Conservation (phyloP, 1,140 invertebrate genomes). For the Drosophila ananassae region DNA sequence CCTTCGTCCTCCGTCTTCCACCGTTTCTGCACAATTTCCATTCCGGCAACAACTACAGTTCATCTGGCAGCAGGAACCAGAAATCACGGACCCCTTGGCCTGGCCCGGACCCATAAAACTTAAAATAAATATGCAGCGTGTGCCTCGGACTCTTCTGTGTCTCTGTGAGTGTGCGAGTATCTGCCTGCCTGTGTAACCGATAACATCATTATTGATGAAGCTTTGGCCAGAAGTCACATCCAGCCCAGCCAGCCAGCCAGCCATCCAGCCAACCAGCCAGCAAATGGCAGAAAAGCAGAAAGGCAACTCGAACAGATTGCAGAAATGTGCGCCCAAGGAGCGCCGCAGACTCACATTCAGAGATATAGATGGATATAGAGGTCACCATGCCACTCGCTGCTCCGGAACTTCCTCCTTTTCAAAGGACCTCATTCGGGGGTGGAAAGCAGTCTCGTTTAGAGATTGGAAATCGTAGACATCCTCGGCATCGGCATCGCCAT, state of each 20-base stretch:
- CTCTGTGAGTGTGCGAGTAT: conserved; percentile 39
- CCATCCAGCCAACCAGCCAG: conserved; percentile 48
- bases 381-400: conserved; percentile 42
- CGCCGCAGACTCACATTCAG: conserved; percentile 32
- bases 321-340: conserved; percentile 69
- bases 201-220: conserved; percentile 82
- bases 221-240: conserved; percentile 54
- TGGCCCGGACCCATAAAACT: conserved; percentile 66
- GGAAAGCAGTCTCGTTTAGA: conserved; percentile 64
- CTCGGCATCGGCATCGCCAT: conserved; percentile 63
- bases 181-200: conserved; percentile 65
- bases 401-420: conserved; percentile 19
- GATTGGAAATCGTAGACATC: conserved; percentile 80
- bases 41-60: conserved; percentile 22
- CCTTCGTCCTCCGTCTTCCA: conserved; percentile 14
- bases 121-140: conserved; percentile 81
- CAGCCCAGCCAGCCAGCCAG: conserved; percentile 11
- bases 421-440: conserved; percentile 27
- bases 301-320: conserved; percentile 76
- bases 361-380: conserved; percentile 39
- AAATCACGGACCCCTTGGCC: conserved; percentile 39
- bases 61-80: conserved; percentile 20
- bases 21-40: conserved; percentile 7
- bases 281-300: conserved; percentile 61
- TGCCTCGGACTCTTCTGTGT: conserved; percentile 23